Percentiles rank a stretch among this genome's conserved stretches.
These are phyloP conservation scores for Rhynchomys soricoides DNA, from an alignment of 2,113 vertebrate genomes.

Conservation along the genomic window DNA sequence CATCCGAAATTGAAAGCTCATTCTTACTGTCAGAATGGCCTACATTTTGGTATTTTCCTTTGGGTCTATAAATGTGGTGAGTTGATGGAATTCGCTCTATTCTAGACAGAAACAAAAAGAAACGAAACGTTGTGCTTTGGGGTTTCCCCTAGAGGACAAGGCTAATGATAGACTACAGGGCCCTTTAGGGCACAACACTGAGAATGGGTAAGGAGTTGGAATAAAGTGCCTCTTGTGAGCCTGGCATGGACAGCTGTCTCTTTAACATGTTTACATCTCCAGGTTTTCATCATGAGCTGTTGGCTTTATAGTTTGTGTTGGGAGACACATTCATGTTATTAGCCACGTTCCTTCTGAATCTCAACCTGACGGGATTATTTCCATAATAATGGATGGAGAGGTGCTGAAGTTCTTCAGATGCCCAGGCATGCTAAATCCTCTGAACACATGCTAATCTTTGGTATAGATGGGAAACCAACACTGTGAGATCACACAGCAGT, in stretches of 20 bases:
- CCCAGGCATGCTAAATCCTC: background rate
- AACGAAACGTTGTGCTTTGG: background rate
- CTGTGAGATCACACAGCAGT: background rate
- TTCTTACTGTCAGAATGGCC: background rate
- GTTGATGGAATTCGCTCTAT: background rate
- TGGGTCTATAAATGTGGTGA: background rate
- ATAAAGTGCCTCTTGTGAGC: background rate
- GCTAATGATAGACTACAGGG: background rate
- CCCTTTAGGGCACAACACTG: background rate
- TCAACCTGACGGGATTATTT: background rate
- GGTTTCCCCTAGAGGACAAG: background rate
- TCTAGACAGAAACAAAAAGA: background rate
- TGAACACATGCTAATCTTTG: background rate
- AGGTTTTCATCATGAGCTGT: background rate
- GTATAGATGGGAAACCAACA: background rate
- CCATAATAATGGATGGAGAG: background rate
- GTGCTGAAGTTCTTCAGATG: background rate
- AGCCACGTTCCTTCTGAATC: background rate
- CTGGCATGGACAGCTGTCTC: background rate
- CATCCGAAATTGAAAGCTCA: background rate
- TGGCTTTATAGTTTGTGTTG: slow-evolving; percentile 4
- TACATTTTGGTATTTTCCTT: background rate
- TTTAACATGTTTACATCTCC: background rate
- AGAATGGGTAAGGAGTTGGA: background rate
- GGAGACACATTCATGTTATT: background rate